phyloP scores from a whole-genome alignment of 2,797 vertebrate genomes.

The Cirrhinus mrigala region DNA sequence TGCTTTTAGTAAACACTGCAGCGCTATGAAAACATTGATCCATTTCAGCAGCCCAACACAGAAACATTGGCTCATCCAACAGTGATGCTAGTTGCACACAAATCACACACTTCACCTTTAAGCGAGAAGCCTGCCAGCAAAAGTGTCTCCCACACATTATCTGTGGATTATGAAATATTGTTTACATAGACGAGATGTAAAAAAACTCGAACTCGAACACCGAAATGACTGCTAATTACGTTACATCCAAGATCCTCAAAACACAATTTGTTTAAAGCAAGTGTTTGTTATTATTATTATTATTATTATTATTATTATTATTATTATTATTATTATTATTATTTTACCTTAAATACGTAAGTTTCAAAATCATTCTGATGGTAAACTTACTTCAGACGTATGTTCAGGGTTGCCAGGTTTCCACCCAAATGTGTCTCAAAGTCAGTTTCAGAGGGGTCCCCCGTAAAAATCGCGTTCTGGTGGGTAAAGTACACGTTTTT shows the following conservation, averaged over 20 bases:
- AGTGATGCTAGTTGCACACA: slow-evolving; percentile 6
- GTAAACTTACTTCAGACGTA: too few relatives aligned
- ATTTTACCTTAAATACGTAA: neutral
- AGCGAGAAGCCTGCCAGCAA: neutral
- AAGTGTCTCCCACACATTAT: slow-evolving; percentile 1
- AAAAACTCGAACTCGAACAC: neutral
- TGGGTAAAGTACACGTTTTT: too few relatives aligned
- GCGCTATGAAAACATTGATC: neutral
- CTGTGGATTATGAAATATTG: slow-evolving; percentile 1
- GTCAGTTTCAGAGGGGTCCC: too few relatives aligned
- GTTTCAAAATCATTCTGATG: too few relatives aligned
- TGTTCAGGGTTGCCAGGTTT: too few relatives aligned
- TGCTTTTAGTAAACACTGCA: neutral
- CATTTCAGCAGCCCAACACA: neutral
- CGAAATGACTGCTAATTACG: neutral
- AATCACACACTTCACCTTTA: slow-evolving; percentile 15
- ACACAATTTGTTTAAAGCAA: neutral
- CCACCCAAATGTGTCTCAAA: too few relatives aligned
- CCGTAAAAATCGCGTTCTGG: too few relatives aligned
- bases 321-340: too few relatives aligned
- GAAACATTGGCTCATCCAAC: slow-evolving; percentile 23
- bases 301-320: too few relatives aligned
- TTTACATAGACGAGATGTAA: neutral
- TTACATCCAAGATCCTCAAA: neutral
- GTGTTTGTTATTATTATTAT: too few relatives aligned